Evolutionary conservation across 1,140 invertebrate species (phyloP).

Genomic region (Pteromalus puparum): DNA sequence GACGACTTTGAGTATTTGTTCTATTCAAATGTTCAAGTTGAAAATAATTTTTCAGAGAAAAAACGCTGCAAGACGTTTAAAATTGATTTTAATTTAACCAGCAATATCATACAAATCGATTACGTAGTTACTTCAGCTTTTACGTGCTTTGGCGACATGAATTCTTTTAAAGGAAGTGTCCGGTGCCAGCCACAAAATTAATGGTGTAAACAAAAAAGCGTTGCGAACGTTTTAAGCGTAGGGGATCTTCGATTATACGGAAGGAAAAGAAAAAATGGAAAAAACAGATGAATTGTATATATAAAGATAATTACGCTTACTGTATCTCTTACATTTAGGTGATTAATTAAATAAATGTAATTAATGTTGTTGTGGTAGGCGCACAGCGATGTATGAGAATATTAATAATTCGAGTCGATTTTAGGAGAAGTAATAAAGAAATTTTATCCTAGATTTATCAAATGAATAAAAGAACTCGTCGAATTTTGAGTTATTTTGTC

Average conservation of each 20-base stretch:
- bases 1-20: background rate
- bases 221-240: conserved; percentile 66
- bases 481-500: conserved; percentile 46
- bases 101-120: conserved; percentile 8
- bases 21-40: background rate
- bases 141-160: background rate
- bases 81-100: conserved; percentile 30
- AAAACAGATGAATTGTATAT: conserved; percentile 73
- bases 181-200: conserved; percentile 64
- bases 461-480: conserved; percentile 46
- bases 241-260: conserved; percentile 64
- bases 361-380: conserved; percentile 76
- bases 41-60: conserved; percentile 14
- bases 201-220: conserved; percentile 57
- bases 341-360: conserved; percentile 75
- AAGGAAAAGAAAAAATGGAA: conserved; percentile 60
- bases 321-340: conserved; percentile 75
- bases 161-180: conserved; percentile 52
- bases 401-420: conserved; percentile 73
- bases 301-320: conserved; percentile 76
- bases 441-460: conserved; percentile 72
- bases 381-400: conserved; percentile 74
- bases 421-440: conserved; percentile 74
- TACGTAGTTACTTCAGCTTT: conserved; percentile 10
- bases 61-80: conserved; percentile 4